A percentile compares a stretch with the other conserved stretches of the same genome.
Evolutionary conservation across 2,113 vertebrate genomes (phyloP).

Genomic region (Barbus barbus): DNA sequence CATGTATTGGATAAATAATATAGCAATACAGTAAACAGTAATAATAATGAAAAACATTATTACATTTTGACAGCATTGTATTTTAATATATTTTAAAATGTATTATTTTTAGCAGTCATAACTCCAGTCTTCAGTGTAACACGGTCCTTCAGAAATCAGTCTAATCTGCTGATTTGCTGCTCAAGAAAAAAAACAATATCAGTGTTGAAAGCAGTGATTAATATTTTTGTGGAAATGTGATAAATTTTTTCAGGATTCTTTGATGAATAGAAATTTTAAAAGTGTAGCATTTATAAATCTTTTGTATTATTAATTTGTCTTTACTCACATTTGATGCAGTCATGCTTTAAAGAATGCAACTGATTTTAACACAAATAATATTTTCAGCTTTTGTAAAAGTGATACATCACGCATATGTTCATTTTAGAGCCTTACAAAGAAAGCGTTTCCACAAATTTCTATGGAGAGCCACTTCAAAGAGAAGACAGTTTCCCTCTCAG

Average conservation of each 20-base stretch:
- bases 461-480: not conserved
- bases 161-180: not conserved
- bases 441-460: not conserved
- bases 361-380: not conserved
- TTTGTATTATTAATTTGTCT: not conserved
- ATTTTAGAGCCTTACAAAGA: not conserved
- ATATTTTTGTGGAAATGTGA: too few relatives aligned
- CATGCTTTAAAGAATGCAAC: not conserved
- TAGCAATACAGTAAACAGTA: not conserved
- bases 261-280: not conserved
- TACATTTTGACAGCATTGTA: not conserved
- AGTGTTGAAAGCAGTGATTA: not conserved
- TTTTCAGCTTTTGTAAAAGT: not conserved
- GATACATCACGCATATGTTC: not conserved
- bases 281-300: not conserved
- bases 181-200: not conserved
- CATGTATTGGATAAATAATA: not conserved
- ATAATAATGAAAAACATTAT: not conserved
- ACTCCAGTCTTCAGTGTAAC: not conserved
- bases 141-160: not conserved
- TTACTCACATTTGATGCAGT: not conserved
- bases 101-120: not conserved
- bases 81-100: not conserved
- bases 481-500: not conserved
- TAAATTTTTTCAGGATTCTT: too few relatives aligned